phyloP scores from a whole-genome alignment of 2,113 vertebrate genomes.

The Orthonyx spaldingii region DNA sequence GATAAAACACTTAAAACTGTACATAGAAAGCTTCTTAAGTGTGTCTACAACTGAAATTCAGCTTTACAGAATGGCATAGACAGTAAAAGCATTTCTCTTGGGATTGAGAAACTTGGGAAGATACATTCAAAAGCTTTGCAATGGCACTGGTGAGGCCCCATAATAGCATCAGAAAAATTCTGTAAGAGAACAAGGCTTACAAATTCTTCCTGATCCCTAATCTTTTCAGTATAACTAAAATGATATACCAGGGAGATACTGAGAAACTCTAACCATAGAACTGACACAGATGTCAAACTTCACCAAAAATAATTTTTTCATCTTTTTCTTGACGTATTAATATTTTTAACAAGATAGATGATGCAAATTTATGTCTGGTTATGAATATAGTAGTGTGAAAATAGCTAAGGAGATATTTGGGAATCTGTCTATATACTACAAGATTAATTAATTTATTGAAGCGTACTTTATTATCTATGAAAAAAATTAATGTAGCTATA shows the following conservation, averaged over 20 bases:
- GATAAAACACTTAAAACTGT: background rate
- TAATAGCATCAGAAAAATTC: background rate
- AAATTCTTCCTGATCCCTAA: background rate
- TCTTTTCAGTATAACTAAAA: background rate
- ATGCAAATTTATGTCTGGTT: background rate
- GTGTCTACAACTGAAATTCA: background rate
- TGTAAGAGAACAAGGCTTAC: background rate
- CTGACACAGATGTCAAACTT: background rate
- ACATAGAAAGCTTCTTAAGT: background rate
- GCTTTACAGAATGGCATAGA: background rate
- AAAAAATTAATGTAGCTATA: slow-evolving; percentile 31
- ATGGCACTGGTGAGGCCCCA: background rate
- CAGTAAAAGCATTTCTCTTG: background rate
- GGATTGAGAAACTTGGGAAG: background rate
- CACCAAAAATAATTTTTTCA: background rate
- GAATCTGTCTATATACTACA: background rate
- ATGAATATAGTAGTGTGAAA: background rate
- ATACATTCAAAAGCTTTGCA: background rate
- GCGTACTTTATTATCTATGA: slow-evolving; percentile 25
- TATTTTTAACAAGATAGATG: background rate
- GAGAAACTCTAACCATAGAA: background rate
- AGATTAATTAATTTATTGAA: slow-evolving; percentile 34
- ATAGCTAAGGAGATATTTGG: background rate
- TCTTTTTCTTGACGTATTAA: background rate
- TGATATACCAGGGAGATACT: background rate